Conservation (phyloP, 2,888 invertebrate genomes). For the Automeris io region DNA sequence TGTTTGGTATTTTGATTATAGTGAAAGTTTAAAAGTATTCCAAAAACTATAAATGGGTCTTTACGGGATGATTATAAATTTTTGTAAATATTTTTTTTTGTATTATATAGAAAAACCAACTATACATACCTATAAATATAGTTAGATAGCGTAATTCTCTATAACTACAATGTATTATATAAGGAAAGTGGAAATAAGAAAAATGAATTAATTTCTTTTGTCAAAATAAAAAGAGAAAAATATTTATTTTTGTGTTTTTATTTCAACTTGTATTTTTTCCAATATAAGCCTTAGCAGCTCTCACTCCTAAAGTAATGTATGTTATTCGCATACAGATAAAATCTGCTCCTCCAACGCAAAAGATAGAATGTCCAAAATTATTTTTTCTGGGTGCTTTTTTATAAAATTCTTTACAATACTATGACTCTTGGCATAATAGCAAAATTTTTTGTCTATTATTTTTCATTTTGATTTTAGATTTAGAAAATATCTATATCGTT, state of each 20-base stretch:
- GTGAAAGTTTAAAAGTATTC: conserved; percentile 24
- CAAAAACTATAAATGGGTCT: conserved; percentile 50
- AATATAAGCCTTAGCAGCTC: too few species aligned
- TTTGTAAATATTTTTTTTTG: conserved; percentile 72
- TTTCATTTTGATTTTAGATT: too few species aligned
- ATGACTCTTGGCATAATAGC: too few species aligned
- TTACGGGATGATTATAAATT: conserved; percentile 56
- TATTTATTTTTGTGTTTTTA: conserved; percentile 45
- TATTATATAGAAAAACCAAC: conserved; percentile 67
- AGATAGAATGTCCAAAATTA: too few species aligned
- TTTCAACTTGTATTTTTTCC: conserved; percentile 15
- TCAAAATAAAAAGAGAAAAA: conserved; percentile 73
- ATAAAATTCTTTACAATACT: too few species aligned
- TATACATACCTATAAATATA: conserved; percentile 72
- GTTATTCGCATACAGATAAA: too few species aligned
- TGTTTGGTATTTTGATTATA: too few species aligned
- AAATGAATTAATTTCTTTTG: conserved; percentile 75
- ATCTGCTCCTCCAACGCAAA: too few species aligned
- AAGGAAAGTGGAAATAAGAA: conserved; percentile 69
- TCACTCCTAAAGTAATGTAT: too few species aligned
- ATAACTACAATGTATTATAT: conserved; percentile 67
- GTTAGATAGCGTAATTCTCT: conserved; percentile 73
- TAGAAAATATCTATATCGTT: too few species aligned
- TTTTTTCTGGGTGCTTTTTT: too few species aligned
- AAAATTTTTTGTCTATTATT: too few species aligned